Base-by-base conservation (phyloP, 2,797 vertebrate species). In the Botia almorhae region DNA sequence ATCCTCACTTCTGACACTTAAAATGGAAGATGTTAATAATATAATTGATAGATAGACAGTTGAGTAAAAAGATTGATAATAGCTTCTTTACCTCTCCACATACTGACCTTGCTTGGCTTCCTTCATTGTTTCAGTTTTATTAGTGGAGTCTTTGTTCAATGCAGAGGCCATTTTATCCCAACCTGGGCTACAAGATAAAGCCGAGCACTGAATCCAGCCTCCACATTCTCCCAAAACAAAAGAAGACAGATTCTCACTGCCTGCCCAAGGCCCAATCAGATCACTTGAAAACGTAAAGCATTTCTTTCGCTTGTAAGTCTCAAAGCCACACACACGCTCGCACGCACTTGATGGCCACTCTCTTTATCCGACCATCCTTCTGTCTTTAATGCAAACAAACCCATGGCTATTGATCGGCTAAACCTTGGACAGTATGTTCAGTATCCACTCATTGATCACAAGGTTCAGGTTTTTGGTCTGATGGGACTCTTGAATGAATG, bases 61-160 rank as follows among this genome's bases (percentile, higher is more conserved):
- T 53, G 58, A 64, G 48, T 17, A 23, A 29, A 55, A 64, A 53
- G 23, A 65, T 29, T 70, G 26, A 79, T 46, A 60, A 61, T 67
- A 43, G 17, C 48, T 61, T 55, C 60, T 50, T 29, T 26, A 11
- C 29, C 14, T 17, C 51, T 60, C 50, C 63, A 16, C 80, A 80
- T 72, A 64, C 56, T 80, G 78, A 80, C 83, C 65, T 81, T 81
- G 74, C 74, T 73, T 76, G 78, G 67, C 67, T 69, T 48, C 78
- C 33, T 46, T 74, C 48, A 72, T 75, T 84, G 70, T 84, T 64
- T 84, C n/a, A 23, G 50, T 80, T 84, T 84, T 78, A 81, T 78
- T 81, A 76, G 73, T 65, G 56, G 69, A 74, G n/a, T 29, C 53
- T 84, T 82, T 84, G 76, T 84, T 74, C 74, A 63, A 71, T n/a